phyloP scores from a whole-genome alignment of 2,888 invertebrate species.

The Julus scandinavius region DNA sequence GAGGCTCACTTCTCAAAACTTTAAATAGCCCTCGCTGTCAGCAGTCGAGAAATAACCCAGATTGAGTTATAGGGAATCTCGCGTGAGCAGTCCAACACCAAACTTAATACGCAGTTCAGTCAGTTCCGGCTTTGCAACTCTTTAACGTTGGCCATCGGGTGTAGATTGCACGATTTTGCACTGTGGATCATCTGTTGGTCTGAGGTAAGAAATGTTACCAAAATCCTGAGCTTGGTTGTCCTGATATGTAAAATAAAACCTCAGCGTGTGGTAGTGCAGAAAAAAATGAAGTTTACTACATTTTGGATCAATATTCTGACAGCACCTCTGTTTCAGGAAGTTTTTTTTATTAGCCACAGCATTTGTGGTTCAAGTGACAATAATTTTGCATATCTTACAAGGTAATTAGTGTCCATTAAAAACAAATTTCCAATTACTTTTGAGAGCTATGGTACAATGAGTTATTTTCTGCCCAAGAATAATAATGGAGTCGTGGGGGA shows the following conservation, averaged over 20 bases:
- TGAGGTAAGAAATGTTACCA: background rate
- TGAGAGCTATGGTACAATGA: too few species aligned
- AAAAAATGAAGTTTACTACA: background rate
- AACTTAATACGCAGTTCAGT: background rate
- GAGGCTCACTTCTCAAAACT: background rate
- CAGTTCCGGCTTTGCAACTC: background rate
- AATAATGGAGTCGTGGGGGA: too few species aligned
- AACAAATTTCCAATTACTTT: too few species aligned
- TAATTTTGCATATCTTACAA: too few species aligned
- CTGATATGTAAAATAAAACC: background rate
- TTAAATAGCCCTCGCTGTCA: constrained; percentile 35
- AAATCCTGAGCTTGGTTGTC: background rate
- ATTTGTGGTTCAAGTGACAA: too few species aligned
- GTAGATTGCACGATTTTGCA: background rate
- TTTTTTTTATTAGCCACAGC: background rate
- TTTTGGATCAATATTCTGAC: background rate
- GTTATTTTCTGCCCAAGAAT: too few species aligned
- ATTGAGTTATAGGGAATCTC: constrained; percentile 2
- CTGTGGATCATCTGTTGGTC: background rate
- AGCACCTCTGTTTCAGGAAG: background rate
- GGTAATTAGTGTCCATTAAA: too few species aligned
- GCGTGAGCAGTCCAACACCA: background rate
- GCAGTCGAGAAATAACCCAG: constrained; percentile 39
- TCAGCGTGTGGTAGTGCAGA: background rate
- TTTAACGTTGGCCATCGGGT: background rate